phyloP scores from a whole-genome alignment of 2,797 vertebrate genomes.

The Catamblyrhynchus diadema region DNA sequence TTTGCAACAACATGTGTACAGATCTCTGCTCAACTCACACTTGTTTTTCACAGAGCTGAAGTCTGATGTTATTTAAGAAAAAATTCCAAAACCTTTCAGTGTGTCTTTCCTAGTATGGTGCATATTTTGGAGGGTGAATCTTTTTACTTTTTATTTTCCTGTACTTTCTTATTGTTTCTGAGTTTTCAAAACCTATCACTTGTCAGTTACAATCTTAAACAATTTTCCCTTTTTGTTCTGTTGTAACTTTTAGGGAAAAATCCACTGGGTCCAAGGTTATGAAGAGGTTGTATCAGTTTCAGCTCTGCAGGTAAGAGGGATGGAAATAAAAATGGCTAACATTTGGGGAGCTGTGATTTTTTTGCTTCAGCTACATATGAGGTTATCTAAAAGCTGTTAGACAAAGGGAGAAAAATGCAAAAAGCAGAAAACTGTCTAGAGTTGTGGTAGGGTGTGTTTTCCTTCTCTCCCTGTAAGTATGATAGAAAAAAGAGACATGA shows the following conservation, averaged over 20 bases:
- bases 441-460: neutral
- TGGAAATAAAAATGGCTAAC: neutral
- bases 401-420: neutral
- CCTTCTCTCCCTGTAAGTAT: neutral
- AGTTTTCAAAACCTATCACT: neutral
- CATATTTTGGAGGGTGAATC: neutral
- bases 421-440: neutral
- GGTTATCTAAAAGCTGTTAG: neutral
- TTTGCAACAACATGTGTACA: fast-evolving
- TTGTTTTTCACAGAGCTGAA: neutral
- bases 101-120: neutral
- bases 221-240: neutral
- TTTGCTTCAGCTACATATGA: neutral
- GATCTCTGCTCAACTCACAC: neutral
- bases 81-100: neutral
- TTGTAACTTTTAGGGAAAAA: neutral
- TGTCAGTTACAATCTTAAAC: neutral
- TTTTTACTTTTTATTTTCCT: neutral
- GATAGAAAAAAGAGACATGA: neutral
- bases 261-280: neutral
- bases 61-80: neutral
- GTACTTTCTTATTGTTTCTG: neutral
- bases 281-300: neutral
- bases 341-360: neutral
- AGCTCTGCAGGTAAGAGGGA: neutral